phyloP scores from a whole-genome alignment of 2,797 vertebrate genomes.

The Tiaroga cobitis region DNA sequence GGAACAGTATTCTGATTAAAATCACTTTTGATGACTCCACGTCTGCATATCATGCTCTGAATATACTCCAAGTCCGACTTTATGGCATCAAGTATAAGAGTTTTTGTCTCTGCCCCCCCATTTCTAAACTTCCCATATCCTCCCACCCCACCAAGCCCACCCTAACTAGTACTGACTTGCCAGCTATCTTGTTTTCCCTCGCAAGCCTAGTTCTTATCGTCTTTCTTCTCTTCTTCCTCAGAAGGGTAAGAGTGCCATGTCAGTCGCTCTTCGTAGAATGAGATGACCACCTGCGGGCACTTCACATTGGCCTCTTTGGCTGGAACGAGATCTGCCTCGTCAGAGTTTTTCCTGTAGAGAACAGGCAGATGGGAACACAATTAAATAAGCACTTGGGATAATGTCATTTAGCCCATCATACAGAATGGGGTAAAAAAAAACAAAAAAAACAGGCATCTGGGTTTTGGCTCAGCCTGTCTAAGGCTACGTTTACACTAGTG shows the following conservation, averaged over 20 bases:
- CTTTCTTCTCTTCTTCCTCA: constrained; percentile 97
- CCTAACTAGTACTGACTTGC: background rate
- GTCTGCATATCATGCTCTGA: constrained; percentile 29
- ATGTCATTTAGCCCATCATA: background rate
- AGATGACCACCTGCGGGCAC: constrained; percentile 98
- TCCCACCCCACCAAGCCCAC: background rate
- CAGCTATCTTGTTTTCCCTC: constrained; percentile 4
- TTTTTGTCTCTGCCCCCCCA: background rate
- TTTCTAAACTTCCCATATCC: background rate
- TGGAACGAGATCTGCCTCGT: constrained; percentile 95
- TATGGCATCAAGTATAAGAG: constrained; percentile 49
- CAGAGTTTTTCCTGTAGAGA: constrained; percentile 89
- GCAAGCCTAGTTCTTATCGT: constrained; percentile 88
- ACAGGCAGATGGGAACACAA: background rate
- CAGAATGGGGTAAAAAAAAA: background rate
- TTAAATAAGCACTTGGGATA: background rate
- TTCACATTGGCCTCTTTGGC: constrained; percentile 93
- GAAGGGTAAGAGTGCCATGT: constrained; percentile 98
- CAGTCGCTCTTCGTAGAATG: constrained; percentile 96
- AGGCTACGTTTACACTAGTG: background rate
- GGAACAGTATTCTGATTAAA: constrained; percentile 43
- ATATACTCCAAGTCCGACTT: constrained; percentile 50
- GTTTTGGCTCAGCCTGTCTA: background rate
- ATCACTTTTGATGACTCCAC: constrained; percentile 34
- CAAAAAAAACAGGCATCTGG: background rate